Evolutionary conservation across 1,140 invertebrate genomes (phyloP), one percentile per base, ranked within the genome.

Genomic region (Caenorhabditis briggsae): DNA sequence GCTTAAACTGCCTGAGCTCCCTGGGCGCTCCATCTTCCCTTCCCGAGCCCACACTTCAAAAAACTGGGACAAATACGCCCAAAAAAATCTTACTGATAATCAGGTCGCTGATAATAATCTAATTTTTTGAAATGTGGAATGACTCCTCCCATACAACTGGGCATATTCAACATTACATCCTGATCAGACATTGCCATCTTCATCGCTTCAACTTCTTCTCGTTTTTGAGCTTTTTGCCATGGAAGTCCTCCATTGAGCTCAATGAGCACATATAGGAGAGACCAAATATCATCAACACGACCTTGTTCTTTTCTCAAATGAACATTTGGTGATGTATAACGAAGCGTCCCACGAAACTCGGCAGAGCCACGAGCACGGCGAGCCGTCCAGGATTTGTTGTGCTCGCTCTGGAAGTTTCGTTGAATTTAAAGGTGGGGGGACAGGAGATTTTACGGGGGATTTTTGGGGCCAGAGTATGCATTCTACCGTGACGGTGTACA

Each of bases 171-270:
- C 64, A 86, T 65, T 16, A 90, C 74, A 64, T 46, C 50, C 5
- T 41, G n/a, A 58, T 89, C 90, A 5, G 85, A 12, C 25, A 86
- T 88, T 16, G 86, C 61, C 11, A 88, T 48, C 46, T 90, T 90
- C 83, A 82, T 88, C 11, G 23, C 41, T 56, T 90, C 90, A 5
- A 90, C 82, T 8, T 64, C 12, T 23, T 78, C 70, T 12, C 46
- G 16, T 12, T 90, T 87, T 6, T 43, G n/a, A 41, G 74, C 86
- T 11, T 70, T 86, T 56, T 90, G 90, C 90, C 90, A 90, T 20
- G 90, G 90, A 61, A 90, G 86, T 23, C 90, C 90, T 50, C 87
- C 87, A 55, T 90, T 89, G 23, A 90, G 74, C 82, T 90, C 90
- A 41, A 90, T 90, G 20, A 90, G 88, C 23, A 90, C 88, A 53